Percentiles rank a stretch among this genome's conserved stretches.
phyloP scores from a whole-genome alignment of 1,140 invertebrate genomes.

The Hormaphis cornu region DNA sequence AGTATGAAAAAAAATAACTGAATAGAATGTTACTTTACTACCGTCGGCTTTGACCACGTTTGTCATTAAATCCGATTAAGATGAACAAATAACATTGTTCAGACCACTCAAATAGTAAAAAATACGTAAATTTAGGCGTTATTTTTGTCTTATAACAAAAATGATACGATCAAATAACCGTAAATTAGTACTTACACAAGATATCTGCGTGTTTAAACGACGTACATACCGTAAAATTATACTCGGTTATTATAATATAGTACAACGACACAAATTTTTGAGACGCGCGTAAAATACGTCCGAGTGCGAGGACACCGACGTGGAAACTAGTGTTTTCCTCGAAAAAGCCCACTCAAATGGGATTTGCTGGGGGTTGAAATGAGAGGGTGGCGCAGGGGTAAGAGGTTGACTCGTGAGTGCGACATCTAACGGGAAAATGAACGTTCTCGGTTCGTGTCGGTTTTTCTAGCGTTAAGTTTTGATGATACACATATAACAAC shows the following conservation, averaged over 20 bases:
- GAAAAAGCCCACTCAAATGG: conserved; percentile 5
- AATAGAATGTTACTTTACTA: too few species aligned
- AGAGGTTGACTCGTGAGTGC: background rate
- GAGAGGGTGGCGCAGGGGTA: background rate
- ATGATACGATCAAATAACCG: too few species aligned
- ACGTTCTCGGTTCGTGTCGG: background rate
- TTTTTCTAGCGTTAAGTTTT: background rate
- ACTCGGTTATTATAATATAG: background rate
- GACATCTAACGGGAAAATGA: conserved; percentile 4
- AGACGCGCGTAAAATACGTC: background rate
- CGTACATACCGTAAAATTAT: background rate
- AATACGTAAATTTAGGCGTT: too few species aligned
- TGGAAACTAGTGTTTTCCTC: conserved; percentile 17
- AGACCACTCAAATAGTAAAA: too few species aligned
- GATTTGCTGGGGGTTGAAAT: background rate
- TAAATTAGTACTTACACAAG: background rate
- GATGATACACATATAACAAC: too few species aligned
- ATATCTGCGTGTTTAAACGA: background rate
- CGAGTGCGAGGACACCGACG: background rate
- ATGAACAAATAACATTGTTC: too few species aligned
- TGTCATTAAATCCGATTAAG: too few species aligned
- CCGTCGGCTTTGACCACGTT: too few species aligned
- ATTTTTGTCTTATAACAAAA: too few species aligned
- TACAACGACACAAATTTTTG: background rate
- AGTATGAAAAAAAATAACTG: too few species aligned